These are phyloP conservation scores for Solea solea DNA, from an alignment of 2,113 vertebrate genomes.

Conservation along the genomic window DNA sequence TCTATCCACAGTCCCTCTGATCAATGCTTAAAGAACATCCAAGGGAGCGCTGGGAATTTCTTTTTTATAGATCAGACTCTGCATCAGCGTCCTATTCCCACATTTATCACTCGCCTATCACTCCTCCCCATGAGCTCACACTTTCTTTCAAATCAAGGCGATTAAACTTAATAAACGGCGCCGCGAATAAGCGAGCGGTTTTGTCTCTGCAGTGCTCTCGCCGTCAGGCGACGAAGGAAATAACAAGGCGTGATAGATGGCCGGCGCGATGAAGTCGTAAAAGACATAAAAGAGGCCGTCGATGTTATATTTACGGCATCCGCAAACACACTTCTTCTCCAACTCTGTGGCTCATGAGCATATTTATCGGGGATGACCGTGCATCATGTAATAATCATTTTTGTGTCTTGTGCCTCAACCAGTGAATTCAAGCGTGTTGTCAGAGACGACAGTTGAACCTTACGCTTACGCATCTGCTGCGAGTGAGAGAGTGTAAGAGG, in stretches of 20 bases:
- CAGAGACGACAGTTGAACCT: constrained; percentile 50
- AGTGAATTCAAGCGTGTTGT: constrained; percentile 29
- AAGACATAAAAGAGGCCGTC: constrained; percentile 49
- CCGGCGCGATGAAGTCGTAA: constrained; percentile 34
- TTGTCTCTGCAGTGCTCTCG: constrained; percentile 24
- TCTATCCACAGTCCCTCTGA: constrained; percentile 47
- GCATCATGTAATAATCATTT: constrained; percentile 49
- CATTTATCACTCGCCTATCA: constrained; percentile 33
- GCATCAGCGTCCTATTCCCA: constrained; percentile 26
- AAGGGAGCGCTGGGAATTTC: constrained; percentile 31
- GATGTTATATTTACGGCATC: constrained; percentile 56
- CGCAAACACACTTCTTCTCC: constrained; percentile 41
- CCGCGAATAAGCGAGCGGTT: constrained; percentile 42
- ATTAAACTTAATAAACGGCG: constrained; percentile 42
- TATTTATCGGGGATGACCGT: constrained; percentile 41
- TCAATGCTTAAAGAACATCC: constrained; percentile 52
- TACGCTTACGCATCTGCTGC: constrained; percentile 53
- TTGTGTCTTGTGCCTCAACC: constrained; percentile 22
- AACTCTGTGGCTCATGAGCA: constrained; percentile 27
- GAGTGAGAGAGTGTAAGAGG: constrained; percentile 52
- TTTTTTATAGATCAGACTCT: constrained; percentile 10
- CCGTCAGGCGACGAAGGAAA: constrained; percentile 30
- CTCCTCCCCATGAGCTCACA: constrained; percentile 10
- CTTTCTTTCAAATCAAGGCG: constrained; percentile 33
- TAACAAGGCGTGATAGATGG: constrained; percentile 44